These are phyloP conservation scores for Aphidius colemani DNA, from an alignment of 2,888 invertebrate genomes.

Conservation along the genomic window DNA sequence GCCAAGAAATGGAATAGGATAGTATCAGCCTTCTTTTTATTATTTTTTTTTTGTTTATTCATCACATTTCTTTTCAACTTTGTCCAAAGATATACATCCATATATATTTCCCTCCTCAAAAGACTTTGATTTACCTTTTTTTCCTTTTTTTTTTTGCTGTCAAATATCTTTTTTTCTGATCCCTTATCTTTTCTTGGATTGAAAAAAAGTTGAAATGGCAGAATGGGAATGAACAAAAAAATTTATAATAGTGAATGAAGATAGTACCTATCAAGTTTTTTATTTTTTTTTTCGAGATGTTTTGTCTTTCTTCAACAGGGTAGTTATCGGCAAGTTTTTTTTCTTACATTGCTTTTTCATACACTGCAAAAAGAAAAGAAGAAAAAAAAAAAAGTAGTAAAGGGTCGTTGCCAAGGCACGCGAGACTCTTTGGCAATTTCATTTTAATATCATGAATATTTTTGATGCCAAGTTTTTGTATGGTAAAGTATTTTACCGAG, in stretches of 20 bases:
- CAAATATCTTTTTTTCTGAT: conserved; percentile 4
- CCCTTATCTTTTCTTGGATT: not conserved
- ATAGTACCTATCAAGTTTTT: conserved; percentile 1
- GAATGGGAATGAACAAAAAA: too few relatives aligned
- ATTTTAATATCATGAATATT: conserved; percentile 58
- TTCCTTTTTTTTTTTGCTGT: conserved; percentile 12
- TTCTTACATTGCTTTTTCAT: not conserved
- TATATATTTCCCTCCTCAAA: conserved; percentile 1
- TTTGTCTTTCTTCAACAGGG: not conserved
- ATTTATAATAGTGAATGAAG: not conserved
- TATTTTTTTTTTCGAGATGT: not conserved
- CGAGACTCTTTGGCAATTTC: conserved; percentile 45
- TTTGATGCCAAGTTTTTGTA: conserved; percentile 44
- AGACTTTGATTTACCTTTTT: conserved; percentile 4
- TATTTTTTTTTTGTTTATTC: conserved; percentile 22
- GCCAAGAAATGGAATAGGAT: conserved; percentile 49
- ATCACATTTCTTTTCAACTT: not conserved
- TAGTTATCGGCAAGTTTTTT: conserved; percentile 12
- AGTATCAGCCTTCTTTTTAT: conserved; percentile 28
- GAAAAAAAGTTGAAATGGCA: too few relatives aligned
- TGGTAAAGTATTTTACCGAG: conserved; percentile 41
- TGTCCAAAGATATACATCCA: not conserved
- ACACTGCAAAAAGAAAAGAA: conserved; percentile 12
- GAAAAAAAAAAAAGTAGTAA: conserved; percentile 20
- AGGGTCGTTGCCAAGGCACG: conserved; percentile 35